Base-by-base conservation (phyloP, 2,888 invertebrate genomes). In the Augochlorella aurata region DNA sequence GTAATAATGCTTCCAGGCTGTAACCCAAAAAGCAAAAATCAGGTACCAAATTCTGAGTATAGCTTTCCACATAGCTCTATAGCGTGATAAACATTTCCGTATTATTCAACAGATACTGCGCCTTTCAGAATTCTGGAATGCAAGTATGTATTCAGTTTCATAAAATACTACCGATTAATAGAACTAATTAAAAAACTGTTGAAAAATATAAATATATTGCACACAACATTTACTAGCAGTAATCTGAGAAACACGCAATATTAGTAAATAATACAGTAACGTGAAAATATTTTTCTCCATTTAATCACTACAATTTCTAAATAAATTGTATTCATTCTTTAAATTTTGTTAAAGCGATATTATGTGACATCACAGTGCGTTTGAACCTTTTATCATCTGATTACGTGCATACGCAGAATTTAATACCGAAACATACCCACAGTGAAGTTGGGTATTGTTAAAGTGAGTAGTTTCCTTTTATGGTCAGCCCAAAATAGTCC, bases 21-120 rank as follows among this genome's bases (percentile, higher is more conserved):
- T 72, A 77, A 65, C 68, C 63, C 75, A 58, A 79, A 77, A 79
- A 58, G 72, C 71, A 75, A 81, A 88, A 88, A 88, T 87, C 89
- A 90, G 90, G 90, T 90, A 90, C 88, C 84, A 71, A 61, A 44
- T 29, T 54, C 70, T 38, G 12, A 44, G 44, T 44, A 44, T 10
- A 65, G 65, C 45, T 74, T 78, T 18, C 9, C 29, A 29, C 12
- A n/a, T 77, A 61, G 12, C 47, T n/a, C 18, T 29, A 45, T 52
- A 50, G 49, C 12, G 61, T 8, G 1, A 16, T 0, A 58, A 73
- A 74, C 47, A 67, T 47, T 61, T 66, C 67, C 66, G 66, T 74
- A 79, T 61, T 24, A 52, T 71, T 44, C 66, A 79, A 49, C 44
- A 74, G 47, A 61, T 67, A 79, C 24, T n/a, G 29, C 44, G 65